Evolutionary conservation across 2,797 vertebrate species (phyloP), one percentile per base, ranked within the genome.

Genomic region (Chromobotia macracanthus): DNA sequence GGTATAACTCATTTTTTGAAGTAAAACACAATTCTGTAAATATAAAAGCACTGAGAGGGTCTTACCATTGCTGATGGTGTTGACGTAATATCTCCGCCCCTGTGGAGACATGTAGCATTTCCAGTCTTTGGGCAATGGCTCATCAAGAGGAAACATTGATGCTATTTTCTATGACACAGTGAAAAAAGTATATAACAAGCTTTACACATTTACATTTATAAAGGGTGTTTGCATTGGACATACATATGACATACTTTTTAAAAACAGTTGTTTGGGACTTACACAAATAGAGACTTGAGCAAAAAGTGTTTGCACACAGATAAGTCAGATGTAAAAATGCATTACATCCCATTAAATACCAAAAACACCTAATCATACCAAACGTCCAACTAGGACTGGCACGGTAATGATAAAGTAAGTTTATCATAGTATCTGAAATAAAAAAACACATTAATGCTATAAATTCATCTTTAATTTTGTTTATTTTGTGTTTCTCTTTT

Each of bases 61-160:
- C 95, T 96, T 90, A 99, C 97, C 97, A 12, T 98, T 98, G 74
- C 92, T 99, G 83, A 93, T 83, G 58, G 95, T 96, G 94, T 99
- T 98, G 89, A 99, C 97, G 10, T 98, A 99, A 90, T 99, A 99
- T 73, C 90, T 94, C 61, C 92, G 92, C 3, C 98, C 98, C 86
- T 99, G 96, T 21, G 97, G 96, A 21, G 97, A 99, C 94, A 96
- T 93, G 90, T 98, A 99, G 92, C 95, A 96, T 70, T 92, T 96
- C 98, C 98, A 99, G 61, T 96, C 95, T 0, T 93, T 93, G 55
- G 97, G 98, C 51, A 99, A 94, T 25, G 94, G 86, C 74, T 91
- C 93, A 0, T 94, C 89, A 63, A 96, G 94, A 83, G 95, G 91
- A 87, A 90, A 92, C 84, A 94, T 87, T 76, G 95, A 96, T 18